Conservation (phyloP, 2,797 vertebrate species). For the Pangasius krempfi region DNA sequence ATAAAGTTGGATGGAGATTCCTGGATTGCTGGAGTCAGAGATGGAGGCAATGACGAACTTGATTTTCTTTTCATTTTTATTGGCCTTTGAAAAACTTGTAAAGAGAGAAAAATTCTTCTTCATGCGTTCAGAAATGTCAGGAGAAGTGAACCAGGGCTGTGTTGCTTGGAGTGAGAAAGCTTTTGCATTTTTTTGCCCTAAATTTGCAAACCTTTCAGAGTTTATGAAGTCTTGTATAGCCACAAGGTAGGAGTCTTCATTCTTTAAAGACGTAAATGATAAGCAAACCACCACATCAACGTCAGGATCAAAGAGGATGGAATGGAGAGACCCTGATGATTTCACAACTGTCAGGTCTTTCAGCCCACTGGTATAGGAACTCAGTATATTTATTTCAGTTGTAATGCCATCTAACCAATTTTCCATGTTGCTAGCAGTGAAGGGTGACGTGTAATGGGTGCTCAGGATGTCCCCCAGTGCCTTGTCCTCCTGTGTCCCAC, state of each 20-base stretch:
- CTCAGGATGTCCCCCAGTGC: slow-evolving; percentile 29
- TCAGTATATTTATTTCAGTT: slow-evolving; percentile 29
- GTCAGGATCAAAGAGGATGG: no score
- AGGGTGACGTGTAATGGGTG: neutral
- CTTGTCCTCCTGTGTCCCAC: neutral
- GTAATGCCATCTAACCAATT: slow-evolving; percentile 36
- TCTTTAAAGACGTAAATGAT: no score
- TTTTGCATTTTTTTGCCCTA: neutral
- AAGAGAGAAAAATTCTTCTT: neutral
- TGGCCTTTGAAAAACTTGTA: neutral
- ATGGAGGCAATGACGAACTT: neutral
- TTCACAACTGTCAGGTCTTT: neutral
- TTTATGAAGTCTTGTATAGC: no score
- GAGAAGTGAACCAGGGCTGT: slow-evolving; percentile 8
- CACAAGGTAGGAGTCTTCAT: no score
- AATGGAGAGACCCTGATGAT: neutral
- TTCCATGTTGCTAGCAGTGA: neutral
- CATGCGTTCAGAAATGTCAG: neutral
- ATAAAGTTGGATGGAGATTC: neutral
- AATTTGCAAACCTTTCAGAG: neutral
- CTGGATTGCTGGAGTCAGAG: no score
- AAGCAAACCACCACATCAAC: no score
- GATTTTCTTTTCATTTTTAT: slow-evolving; percentile 7
- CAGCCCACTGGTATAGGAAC: slow-evolving; percentile 26
- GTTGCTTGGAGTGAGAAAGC: neutral